Evolutionary conservation across 2,797 vertebrate species (phyloP).

Genomic region (Acanthurus lineatus): DNA sequence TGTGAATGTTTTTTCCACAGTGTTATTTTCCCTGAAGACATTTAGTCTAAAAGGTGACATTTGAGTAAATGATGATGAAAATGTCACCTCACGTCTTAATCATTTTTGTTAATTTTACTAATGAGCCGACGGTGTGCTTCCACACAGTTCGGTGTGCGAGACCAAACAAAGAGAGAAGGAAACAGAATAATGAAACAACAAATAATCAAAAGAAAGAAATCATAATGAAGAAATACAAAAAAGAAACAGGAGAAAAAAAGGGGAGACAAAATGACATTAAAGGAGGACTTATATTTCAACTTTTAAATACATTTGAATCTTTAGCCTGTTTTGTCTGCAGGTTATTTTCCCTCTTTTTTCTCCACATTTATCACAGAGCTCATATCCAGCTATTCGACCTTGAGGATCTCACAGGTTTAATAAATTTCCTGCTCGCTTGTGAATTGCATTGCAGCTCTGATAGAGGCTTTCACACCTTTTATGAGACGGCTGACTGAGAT

Average conservation of each 20-base stretch:
- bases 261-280: no score
- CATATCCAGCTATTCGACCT: no score
- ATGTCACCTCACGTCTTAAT: neutral
- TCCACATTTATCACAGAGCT: no score
- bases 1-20: neutral
- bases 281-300: no score
- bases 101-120: neutral
- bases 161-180: neutral
- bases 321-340: no score
- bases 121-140: neutral
- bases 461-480: slow-evolving; percentile 9
- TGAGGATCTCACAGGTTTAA: neutral
- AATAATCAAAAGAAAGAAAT: neutral
- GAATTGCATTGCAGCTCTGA: neutral
- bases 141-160: neutral
- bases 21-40: neutral
- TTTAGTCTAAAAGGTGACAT: neutral
- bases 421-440: neutral
- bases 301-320: neutral
- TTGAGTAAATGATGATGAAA: slow-evolving; percentile 1
- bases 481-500: neutral
- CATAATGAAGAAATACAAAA: no score
- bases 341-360: no score
- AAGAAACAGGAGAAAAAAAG: no score
- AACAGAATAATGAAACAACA: neutral